Evolutionary conservation across 2,888 invertebrate species (phyloP).

Genomic region (Podabrus alpinus): DNA sequence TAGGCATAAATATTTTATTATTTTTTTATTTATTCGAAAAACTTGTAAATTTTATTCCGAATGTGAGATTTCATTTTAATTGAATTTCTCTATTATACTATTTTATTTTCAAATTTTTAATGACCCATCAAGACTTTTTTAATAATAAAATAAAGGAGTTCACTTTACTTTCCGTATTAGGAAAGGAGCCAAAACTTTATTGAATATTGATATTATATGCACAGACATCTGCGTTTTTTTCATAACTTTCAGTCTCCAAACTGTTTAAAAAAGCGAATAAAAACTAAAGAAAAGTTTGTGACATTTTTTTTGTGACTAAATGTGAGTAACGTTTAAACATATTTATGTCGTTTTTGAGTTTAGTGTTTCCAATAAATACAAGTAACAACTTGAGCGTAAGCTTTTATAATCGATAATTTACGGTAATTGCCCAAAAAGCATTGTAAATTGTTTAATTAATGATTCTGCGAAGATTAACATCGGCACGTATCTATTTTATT

Average conservation of each 20-base stretch:
- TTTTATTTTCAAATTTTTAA: too few relatives aligned
- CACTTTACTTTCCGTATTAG: not conserved
- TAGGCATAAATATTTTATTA: not conserved
- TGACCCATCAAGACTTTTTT: not conserved
- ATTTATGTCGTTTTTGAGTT: not conserved
- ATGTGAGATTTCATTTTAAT: not conserved
- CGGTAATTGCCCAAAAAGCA: not conserved
- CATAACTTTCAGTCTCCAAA: slow-evolving; percentile 5
- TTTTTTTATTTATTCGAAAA: not conserved
- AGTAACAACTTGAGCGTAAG: not conserved
- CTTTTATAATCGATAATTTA: not conserved
- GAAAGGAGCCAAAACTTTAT: slow-evolving; percentile 10
- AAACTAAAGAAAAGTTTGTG: not conserved
- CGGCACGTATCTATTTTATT: slow-evolving; percentile 2
- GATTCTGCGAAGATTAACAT: not conserved
- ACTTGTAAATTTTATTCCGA: not conserved
- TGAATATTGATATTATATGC: slow-evolving; percentile 16
- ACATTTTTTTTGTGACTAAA: not conserved
- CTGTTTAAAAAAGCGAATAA: not conserved
- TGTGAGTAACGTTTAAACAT: not conserved
- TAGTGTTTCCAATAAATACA: not conserved
- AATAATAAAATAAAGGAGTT: not conserved
- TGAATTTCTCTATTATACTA: not conserved
- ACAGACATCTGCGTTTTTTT: slow-evolving; percentile 16
- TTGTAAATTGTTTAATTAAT: slow-evolving; percentile 2